Evolutionary conservation across 1,140 invertebrate genomes (phyloP), one percentile per base, ranked within the genome.

Genomic region (Riptortus pedestris): DNA sequence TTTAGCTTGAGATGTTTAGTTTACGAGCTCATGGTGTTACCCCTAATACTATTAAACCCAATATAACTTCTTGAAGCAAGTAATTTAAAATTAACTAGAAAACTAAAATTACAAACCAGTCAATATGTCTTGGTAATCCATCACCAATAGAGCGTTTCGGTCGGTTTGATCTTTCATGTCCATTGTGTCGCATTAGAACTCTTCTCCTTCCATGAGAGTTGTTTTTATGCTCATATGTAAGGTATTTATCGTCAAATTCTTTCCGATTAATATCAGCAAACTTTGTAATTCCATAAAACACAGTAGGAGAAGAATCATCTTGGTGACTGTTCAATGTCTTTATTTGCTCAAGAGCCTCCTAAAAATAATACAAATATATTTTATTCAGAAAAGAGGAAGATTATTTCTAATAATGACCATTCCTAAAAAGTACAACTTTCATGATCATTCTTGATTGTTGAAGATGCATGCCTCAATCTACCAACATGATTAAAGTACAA

Each of bases 231-330:
- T 52, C 28, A 71, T 16, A 73, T 67, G 27, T 73, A 1, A 87
- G 72, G 66, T 81, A 73, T 43, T 77, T 69, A 18, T 77, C 68
- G 65, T 78, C 60, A 70, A 90, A 91, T 76, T 91, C 87, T 27
- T 81, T 74, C 65, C 81, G 79, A 16, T 82, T 84, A 72, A 91
- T 75, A 72, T 91, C 88, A 5, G 88, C 87, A 68, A 83, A 85
- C 69, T 81, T 74, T 1, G 86, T 91, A 0, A 87, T 68, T 7
- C 88, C 88, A 75, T 85, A 90, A 26, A 77, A 70, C 0, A 85
- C 85, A 70, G 79, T 77, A n/a, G 76, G 72, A 20, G 51, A 11
- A 78, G 72, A 20, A 78, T 76, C 2, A 72, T 77, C 28, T 22
- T 81, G 74, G 57, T 77, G 71, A 52, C 72, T 70, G 68, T 90